Conservation (phyloP, 2,797 vertebrate species). For the Lepilemur ruficaudatus region DNA sequence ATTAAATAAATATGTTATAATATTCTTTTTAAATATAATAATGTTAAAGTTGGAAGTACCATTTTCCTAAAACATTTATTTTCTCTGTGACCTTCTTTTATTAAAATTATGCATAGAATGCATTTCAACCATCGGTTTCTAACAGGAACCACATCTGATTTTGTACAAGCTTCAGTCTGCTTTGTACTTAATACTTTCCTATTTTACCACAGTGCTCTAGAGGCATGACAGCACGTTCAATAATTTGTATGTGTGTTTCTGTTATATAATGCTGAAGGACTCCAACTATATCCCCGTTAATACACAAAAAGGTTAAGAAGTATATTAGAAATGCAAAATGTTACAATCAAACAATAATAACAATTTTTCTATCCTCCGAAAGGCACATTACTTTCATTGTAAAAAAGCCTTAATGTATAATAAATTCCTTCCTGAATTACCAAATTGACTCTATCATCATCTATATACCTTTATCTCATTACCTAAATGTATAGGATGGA, state of each 20-base stretch:
- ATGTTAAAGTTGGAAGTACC: neutral
- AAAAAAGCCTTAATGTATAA: slow-evolving; percentile 60
- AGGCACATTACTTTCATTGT: neutral
- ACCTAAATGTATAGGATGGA: slow-evolving; percentile 62
- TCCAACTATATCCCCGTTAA: neutral
- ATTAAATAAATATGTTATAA: neutral
- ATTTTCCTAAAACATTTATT: neutral
- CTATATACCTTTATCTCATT: slow-evolving; percentile 70
- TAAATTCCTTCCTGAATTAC: slow-evolving; percentile 51
- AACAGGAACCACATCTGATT: neutral
- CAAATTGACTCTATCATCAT: slow-evolving; percentile 54
- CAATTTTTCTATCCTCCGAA: slow-evolving; percentile 46
- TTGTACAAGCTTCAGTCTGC: neutral
- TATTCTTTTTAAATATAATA: neutral
- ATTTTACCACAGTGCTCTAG: neutral
- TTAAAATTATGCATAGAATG: neutral
- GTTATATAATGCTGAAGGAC: neutral
- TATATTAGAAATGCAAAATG: slow-evolving; percentile 48
- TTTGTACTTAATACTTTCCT: neutral
- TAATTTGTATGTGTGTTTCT: neutral
- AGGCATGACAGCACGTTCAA: neutral
- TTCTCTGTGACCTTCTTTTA: neutral
- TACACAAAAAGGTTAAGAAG: neutral
- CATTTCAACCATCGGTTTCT: neutral
- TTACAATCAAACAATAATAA: slow-evolving; percentile 23